Evolutionary conservation across 2,797 vertebrate genomes (phyloP), one percentile per base, ranked within the genome.

Genomic region (Acropternis orthonyx): DNA sequence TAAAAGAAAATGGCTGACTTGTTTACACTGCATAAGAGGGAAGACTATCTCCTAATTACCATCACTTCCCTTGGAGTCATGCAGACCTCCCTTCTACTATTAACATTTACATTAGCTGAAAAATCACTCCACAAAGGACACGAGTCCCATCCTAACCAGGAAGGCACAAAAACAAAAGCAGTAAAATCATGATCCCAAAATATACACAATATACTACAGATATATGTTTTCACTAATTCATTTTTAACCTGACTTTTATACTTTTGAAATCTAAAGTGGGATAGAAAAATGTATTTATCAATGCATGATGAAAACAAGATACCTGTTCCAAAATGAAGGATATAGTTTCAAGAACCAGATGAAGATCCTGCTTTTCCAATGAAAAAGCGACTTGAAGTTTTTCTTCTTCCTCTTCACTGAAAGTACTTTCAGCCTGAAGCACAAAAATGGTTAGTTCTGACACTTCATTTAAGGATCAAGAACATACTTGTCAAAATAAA

Each of bases 271-370:
- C 15, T 46, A 61, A 4, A 52, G 21, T 4, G 2, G 2, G 14
- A 36, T 32, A 26, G 37, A 28, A 43, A 65, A 14, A 59, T 4
- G 4, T 4, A 44, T 49, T 63, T 58, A 61, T 39, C 22, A 76
- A 68, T 66, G 58, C 9, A 28, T 18, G 32, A 46, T 20, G 69
- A 34, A 74, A 65, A 39, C 36, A 90, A 95, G 91, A 91, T 97
- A 99, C 99, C 98, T 99, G 99, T 92, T 99, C 99, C 72, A 99
- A 98, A 97, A 99, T 98, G 81, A 99, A 99, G 13, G 99, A 98
- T 74, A 98, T 92, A 0, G 98, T 99, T 97, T 99, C 99, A 96
- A 99, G 98, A 84, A 99, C 97, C 24, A 99, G 97, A 88, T 97
- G 98, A 68, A 99, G 99, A 88, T 98, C 98, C 69, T 98, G 98